phyloP scores from a whole-genome alignment of 2,113 vertebrate species.

The Rutilus rutilus region DNA sequence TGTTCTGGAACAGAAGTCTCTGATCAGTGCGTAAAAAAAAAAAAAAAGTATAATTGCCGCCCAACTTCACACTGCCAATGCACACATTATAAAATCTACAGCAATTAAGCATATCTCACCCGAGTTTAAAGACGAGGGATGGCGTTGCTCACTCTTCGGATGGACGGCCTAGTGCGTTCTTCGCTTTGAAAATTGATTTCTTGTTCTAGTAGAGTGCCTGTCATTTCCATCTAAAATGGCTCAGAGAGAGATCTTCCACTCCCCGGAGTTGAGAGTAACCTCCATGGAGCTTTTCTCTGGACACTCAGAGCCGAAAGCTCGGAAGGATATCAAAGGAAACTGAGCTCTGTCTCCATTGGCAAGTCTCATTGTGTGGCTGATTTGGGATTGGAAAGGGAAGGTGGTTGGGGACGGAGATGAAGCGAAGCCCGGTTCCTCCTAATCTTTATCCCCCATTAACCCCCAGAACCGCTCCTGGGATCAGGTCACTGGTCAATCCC shows the following conservation, averaged over 20 bases:
- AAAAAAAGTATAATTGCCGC: conserved; percentile 69
- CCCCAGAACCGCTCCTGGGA: conserved; percentile 77
- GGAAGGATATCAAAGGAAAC: conserved; percentile 74
- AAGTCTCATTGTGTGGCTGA: conserved; percentile 73
- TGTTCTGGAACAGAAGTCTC: conserved; percentile 69
- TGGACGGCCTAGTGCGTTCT: conserved; percentile 68
- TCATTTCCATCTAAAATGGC: conserved; percentile 74
- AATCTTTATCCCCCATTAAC: conserved; percentile 85
- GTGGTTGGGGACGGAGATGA: conserved; percentile 66
- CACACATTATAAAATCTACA: conserved; percentile 67
- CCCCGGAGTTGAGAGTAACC: conserved; percentile 67
- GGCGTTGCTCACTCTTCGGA: conserved; percentile 55
- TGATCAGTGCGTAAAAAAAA: conserved; percentile 70
- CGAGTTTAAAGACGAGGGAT: conserved; percentile 65
- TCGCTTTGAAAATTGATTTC: conserved; percentile 77
- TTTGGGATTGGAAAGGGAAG: conserved; percentile 72
- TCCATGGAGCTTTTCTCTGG: conserved; percentile 76
- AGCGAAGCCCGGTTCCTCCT: conserved; percentile 63
- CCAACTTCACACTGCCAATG: conserved; percentile 61
- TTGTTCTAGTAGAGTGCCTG: conserved; percentile 75
- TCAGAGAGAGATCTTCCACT: conserved; percentile 65
- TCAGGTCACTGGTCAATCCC: conserved; percentile 83
- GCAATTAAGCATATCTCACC: conserved; percentile 73
- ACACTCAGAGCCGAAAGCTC: conserved; percentile 66
- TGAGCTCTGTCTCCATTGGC: conserved; percentile 70